Evolutionary conservation across 2,797 vertebrate genomes (phyloP).

Genomic region (Argentina silus): DNA sequence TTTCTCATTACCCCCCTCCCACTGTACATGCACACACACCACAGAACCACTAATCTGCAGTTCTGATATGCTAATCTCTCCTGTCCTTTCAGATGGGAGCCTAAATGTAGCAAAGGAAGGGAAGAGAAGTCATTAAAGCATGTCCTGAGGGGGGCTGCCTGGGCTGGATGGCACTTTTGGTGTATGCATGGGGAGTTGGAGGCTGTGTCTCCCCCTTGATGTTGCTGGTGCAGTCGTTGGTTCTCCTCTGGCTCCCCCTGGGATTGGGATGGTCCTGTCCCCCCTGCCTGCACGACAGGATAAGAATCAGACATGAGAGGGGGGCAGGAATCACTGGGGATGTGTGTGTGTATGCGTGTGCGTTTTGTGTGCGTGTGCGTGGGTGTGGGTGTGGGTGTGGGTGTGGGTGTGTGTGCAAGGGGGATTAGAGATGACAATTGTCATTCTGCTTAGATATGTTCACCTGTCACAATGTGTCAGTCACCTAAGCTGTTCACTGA

Average conservation of each 20-base stretch:
- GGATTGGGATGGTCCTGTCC: constrained; percentile 40
- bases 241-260: constrained; percentile 19
- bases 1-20: constrained; percentile 70
- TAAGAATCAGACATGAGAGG: constrained; percentile 64
- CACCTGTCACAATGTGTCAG: constrained; percentile 76
- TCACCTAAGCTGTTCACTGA: constrained; percentile 68
- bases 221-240: constrained; percentile 47
- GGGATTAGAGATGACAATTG: constrained; percentile 77
- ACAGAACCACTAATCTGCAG: constrained; percentile 72
- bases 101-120: constrained; percentile 58
- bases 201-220: constrained; percentile 31
- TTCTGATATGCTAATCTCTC: constrained; percentile 78
- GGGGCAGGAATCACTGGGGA: constrained; percentile 9
- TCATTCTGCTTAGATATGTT: constrained; percentile 71
- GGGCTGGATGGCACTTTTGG: constrained; percentile 39
- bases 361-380: constrained; percentile 19
- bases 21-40: constrained; percentile 64
- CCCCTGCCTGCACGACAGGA: constrained; percentile 59
- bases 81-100: constrained; percentile 58
- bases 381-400: constrained; percentile 10
- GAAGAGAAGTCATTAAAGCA: constrained; percentile 79
- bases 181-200: background rate
- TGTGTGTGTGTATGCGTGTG: background rate
- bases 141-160: constrained; percentile 67
- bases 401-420: constrained; percentile 42